Evolutionary conservation across 2,888 invertebrate genomes (phyloP).

Genomic region (Noctuana brunneofusca): DNA sequence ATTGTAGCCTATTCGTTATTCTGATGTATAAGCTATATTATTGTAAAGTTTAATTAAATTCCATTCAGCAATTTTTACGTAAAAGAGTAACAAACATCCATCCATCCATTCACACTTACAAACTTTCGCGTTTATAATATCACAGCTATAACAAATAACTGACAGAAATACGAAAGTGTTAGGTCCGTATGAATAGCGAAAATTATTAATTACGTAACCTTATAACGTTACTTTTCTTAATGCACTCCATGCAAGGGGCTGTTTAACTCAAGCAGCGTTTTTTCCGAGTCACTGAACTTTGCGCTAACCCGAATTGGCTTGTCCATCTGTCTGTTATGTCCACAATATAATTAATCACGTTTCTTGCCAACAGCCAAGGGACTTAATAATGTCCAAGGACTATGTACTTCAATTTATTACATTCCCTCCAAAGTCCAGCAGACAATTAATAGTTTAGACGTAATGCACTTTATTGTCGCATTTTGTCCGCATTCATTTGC

Average conservation of each 20-base stretch:
- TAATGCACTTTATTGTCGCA: conserved; percentile 45
- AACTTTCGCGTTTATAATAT: too few relatives aligned
- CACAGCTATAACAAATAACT: too few relatives aligned
- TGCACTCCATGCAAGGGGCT: conserved; percentile 41
- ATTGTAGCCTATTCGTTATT: too few relatives aligned
- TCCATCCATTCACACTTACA: too few relatives aligned
- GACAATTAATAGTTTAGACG: conserved; percentile 62
- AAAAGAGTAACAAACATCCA: too few relatives aligned
- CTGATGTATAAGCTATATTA: too few relatives aligned
- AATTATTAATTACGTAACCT: too few relatives aligned
- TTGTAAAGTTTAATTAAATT: too few relatives aligned
- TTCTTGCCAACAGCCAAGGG: conserved; percentile 60
- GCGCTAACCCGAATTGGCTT: conserved; percentile 66
- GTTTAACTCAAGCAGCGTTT: conserved; percentile 32
- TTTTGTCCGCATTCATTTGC: not conserved
- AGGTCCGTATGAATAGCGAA: too few relatives aligned
- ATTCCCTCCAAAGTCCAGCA: conserved; percentile 60
- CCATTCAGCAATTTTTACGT: too few relatives aligned
- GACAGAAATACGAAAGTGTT: too few relatives aligned
- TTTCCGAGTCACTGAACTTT: conserved; percentile 68
- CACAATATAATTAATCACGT: conserved; percentile 74
- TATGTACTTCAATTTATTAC: conserved; percentile 71
- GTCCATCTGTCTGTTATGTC: conserved; percentile 61
- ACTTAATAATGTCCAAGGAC: conserved; percentile 72
- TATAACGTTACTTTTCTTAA: not conserved